Evolutionary conservation across 2,113 vertebrate genomes (phyloP).

Genomic region (Plecturocebus donacophilus): DNA sequence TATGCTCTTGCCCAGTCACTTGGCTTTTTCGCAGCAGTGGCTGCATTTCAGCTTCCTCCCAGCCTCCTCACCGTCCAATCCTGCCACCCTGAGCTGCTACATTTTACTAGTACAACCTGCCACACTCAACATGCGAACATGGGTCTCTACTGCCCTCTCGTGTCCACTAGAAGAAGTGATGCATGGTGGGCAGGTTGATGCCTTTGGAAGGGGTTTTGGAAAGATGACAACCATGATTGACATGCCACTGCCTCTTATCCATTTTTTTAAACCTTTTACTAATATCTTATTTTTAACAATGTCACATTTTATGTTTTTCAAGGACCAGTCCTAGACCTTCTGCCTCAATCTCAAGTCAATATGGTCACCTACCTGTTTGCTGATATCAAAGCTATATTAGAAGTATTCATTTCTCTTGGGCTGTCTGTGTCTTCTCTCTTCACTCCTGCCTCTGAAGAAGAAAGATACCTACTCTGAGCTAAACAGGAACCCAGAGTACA

Average conservation of each 20-base stretch:
- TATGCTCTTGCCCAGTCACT: neutral
- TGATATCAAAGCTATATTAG: neutral
- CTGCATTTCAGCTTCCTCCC: neutral
- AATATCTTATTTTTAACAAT: neutral
- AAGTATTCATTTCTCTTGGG: neutral
- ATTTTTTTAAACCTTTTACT: neutral
- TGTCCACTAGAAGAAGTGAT: neutral
- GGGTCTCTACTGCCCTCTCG: neutral
- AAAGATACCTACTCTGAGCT: neutral
- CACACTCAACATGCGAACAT: neutral
- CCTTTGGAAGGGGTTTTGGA: neutral
- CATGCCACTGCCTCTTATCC: neutral
- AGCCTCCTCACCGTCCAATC: neutral
- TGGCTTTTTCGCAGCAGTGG: neutral
- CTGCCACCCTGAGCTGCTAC: neutral
- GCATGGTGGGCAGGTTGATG: neutral
- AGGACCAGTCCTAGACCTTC: neutral
- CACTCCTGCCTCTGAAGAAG: neutral
- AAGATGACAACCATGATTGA: neutral
- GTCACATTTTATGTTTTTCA: neutral
- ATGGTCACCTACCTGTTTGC: neutral
- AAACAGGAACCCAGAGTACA: neutral
- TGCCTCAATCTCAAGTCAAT: neutral
- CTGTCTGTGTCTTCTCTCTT: neutral
- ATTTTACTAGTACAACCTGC: neutral